Percentiles rank a stretch among this genome's conserved stretches.
Evolutionary conservation across 2,797 vertebrate species (phyloP).

Genomic region (Molossus alvarezi): DNA sequence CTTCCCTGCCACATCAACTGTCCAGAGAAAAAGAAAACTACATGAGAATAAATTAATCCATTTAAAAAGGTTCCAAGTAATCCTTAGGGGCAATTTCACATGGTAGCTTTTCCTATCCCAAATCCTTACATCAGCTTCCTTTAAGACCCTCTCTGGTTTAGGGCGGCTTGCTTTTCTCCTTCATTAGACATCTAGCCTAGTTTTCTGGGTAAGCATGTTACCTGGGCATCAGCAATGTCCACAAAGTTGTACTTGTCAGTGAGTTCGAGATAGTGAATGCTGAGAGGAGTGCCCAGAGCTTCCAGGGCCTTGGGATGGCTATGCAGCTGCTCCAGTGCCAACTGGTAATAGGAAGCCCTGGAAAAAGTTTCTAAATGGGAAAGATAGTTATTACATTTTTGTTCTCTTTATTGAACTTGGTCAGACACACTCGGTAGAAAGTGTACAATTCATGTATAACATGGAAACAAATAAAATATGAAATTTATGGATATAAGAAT

Average conservation of each 20-base stretch:
- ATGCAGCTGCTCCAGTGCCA: constrained; percentile 91
- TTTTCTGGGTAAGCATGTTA: constrained; percentile 18
- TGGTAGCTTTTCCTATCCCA: background rate
- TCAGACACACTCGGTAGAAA: background rate
- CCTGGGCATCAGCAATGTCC: constrained; percentile 90
- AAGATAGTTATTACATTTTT: background rate
- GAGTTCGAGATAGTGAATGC: constrained; percentile 92
- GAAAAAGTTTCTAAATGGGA: constrained; percentile 88
- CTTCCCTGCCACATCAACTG: background rate
- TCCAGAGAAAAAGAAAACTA: background rate
- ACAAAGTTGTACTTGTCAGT: constrained; percentile 91
- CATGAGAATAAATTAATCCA: background rate
- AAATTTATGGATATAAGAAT: background rate
- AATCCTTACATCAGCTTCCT: background rate
- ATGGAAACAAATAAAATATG: background rate
- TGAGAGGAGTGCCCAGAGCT: constrained; percentile 93
- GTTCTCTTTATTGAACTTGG: background rate
- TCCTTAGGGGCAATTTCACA: background rate
- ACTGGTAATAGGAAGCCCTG: constrained; percentile 91
- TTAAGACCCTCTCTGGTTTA: background rate
- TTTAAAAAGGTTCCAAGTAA: background rate
- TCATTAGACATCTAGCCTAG: background rate
- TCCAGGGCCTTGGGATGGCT: constrained; percentile 90
- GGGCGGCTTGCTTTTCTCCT: background rate
- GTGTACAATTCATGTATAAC: background rate